Conservation (phyloP, 2,113 vertebrate genomes). For the Cyprinodon brontotheroides region DNA sequence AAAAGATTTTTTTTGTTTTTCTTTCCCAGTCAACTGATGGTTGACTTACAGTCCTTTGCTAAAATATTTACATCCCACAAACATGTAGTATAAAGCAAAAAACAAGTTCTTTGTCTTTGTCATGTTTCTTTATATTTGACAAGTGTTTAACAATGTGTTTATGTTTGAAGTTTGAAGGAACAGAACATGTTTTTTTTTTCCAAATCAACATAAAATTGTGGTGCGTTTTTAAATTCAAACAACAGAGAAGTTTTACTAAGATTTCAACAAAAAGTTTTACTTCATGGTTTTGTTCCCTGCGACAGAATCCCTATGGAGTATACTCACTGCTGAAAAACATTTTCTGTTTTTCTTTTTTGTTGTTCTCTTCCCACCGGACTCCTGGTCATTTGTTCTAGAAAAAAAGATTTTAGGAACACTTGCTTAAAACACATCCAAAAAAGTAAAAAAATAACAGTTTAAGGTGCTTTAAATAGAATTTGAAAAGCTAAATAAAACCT, state of each 20-base stretch:
- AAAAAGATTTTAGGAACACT: not conserved
- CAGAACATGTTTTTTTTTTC: not conserved
- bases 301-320: not conserved
- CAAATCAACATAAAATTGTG: not conserved
- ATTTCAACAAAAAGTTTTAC: not conserved
- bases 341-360: constrained; percentile 75
- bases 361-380: constrained; percentile 64
- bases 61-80: not conserved
- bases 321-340: constrained; percentile 43
- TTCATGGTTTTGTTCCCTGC: not conserved
- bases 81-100: too few relatives aligned
- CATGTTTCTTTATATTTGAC: too few relatives aligned
- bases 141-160: too few relatives aligned
- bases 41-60: not conserved
- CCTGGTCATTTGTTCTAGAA: constrained; percentile 68
- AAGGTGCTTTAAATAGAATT: not conserved
- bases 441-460: not conserved
- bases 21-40: not conserved
- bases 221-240: too few relatives aligned
- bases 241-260: not conserved
- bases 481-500: too few relatives aligned
- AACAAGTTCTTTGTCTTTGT: too few relatives aligned
- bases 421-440: not conserved
- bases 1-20: too few relatives aligned
- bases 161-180: not conserved